Conservation (phyloP, 2,797 vertebrate genomes). For the Lemur catta region DNA sequence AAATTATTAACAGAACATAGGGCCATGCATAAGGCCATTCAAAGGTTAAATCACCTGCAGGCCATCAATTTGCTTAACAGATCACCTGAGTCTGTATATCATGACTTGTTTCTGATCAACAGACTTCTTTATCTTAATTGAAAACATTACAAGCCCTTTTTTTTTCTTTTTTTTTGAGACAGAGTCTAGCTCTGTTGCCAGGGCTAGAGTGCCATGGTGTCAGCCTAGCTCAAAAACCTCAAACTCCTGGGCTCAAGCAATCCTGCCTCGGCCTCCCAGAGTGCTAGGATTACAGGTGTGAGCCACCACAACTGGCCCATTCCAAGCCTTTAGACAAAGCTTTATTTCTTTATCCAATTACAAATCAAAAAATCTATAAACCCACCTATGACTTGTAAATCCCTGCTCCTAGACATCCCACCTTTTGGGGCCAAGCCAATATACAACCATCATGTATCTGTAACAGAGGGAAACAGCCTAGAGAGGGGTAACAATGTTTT, state of each 20-base stretch:
- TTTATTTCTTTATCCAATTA: background rate
- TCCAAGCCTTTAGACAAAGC: background rate
- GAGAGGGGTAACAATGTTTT: no score
- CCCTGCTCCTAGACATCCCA: background rate
- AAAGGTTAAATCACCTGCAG: background rate
- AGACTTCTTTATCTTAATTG: background rate
- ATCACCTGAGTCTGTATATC: background rate
- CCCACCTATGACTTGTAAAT: background rate
- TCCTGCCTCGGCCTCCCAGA: no score
- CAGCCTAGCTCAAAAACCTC: no score
- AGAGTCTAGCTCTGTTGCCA: no score
- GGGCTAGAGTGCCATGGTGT: no score
- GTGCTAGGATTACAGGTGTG: no score
- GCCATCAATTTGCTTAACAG: background rate
- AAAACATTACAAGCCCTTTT: background rate
- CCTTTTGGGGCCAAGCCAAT: background rate
- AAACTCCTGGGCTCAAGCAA: no score
- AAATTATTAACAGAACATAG: background rate
- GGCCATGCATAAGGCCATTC: background rate
- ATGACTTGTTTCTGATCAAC: background rate
- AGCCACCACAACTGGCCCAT: no score
- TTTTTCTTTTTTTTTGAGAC: no score
- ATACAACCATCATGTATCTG: background rate
- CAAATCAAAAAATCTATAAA: background rate
- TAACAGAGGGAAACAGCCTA: no score